Base-by-base conservation (phyloP, 2,888 invertebrate species). In the Tubulanus polymorphus region DNA sequence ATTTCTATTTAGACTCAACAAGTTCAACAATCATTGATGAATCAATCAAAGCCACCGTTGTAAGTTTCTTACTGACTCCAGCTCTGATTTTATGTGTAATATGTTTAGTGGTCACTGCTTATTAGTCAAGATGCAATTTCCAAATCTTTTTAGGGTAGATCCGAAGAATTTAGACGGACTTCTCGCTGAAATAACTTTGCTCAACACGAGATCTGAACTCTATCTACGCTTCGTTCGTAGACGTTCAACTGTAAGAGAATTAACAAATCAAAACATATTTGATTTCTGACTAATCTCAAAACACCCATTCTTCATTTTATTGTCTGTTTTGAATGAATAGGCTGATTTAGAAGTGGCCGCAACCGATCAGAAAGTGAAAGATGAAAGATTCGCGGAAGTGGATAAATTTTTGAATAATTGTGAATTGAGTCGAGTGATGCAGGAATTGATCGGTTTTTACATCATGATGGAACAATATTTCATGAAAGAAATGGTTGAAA, bases 401-500 rank as follows among this genome's bases (percentile, higher is more conserved):
- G 88, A 90, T 62, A 80, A 83, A 49, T 81, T 89, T 52, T 83
- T 93, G 23, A 84, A 84, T 29, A 85, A 86, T 57, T 89, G 90
- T 59, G 78, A 79, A 61, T 65, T 82, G 37, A 79, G 75, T 62
- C 67, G 74, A 12, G 51, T 71, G 45, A 75, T 82, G 71, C 80
- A 84, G 70, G 83, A 84, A 57, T 64, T 84, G 30, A 83, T 97
- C 1, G 90, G 91, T 35, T 87, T 88, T 60, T 99, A 99, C 80
- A 85, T 97, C 52, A 84, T 89, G 23, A 83, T 97, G 66, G 99
- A 99, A 78, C 89, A 93, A 73, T 96, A 90, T 79, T 97, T 93
- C 78, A 87, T 97, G 85, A 89, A 91, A 65, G 94, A 96, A 79
- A 95, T 93, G 71, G 89, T 96, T 0, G 85, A 87, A 48, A 97